Evolutionary conservation across 2,113 vertebrate genomes (phyloP), one percentile per base, ranked within the genome.

Genomic region (Ahaetulla prasina): DNA sequence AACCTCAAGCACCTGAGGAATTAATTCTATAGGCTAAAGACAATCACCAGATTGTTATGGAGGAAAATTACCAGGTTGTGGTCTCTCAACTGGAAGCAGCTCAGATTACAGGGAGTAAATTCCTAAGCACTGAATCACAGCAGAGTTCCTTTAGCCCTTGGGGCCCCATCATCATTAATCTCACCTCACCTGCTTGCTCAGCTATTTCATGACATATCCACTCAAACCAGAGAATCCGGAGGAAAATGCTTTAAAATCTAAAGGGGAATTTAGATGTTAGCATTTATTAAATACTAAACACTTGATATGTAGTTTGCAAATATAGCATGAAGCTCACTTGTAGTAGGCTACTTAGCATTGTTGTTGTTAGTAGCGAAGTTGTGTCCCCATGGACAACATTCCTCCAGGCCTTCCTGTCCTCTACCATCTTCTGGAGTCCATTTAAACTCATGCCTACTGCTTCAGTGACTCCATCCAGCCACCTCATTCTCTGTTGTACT

Each of bases 61-160:
- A 89, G 88, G 92, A 92, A 92, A 92, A 90, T 86, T 90, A 90
- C 88, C 88, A 92, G 80, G 27, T 89, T 92, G 50, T 43, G 74
- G 74, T 47, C 88, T 86, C 88, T 89, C 27, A 85, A 53, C 30
- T 92, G 88, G 88, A 55, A 90, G 80, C 88, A 86, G 88, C 92
- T 92, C 92, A 89, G 22, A 89, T 90, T 92, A 92, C 88, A 92
- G 89, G 86, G 60, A 88, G 88, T 92, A 86, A 92, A 89, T 92
- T 92, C 88, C 92, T 92, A 54, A 92, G 80, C 88, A 80, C 43
- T 92, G 92, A 92, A 90, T 92, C 92, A 92, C 45, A 39, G 53
- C 54, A 60, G 91, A 84, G 92, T 50, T 85, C 80, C 74, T 89
- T 60, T 85, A 90, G 80, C 74, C 92, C 47, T 55, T 63, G 45